A percentile compares a stretch with the other conserved stretches of the same genome.
These are phyloP conservation scores for Melanotaenia nigrans DNA, from an alignment of 2,797 vertebrate genomes.

Conservation along the genomic window DNA sequence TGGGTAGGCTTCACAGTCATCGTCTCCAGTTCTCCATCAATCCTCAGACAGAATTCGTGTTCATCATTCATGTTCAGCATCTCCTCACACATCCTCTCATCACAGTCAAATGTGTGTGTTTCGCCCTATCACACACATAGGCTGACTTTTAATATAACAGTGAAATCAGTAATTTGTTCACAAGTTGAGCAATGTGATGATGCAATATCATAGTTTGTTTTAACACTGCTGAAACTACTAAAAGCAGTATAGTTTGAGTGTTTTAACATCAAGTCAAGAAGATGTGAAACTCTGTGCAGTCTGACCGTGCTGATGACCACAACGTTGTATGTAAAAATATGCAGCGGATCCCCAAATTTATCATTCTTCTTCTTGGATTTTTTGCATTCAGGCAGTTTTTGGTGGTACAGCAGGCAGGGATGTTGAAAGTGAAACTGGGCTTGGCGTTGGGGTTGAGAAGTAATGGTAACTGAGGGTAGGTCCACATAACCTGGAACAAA, in stretches of 20 bases:
- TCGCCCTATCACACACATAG: background rate
- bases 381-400: background rate
- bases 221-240: too few relatives aligned
- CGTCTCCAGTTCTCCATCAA: background rate
- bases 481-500: background rate
- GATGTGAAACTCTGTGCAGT: too few relatives aligned
- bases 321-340: background rate
- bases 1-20: background rate
- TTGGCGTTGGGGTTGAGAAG: background rate
- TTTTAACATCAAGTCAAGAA: too few relatives aligned
- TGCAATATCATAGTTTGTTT: too few relatives aligned
- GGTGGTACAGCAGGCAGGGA: background rate
- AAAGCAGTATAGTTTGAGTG: too few relatives aligned
- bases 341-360: rapidly evolving
- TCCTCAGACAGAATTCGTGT: background rate
- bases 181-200: background rate
- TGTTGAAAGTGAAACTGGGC: background rate
- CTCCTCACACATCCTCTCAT: background rate
- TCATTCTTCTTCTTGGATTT: too few relatives aligned
- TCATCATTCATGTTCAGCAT: background rate
- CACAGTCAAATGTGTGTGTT: rapidly evolving
- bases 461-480: background rate
- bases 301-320: background rate
- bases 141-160: background rate
- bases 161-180: too few relatives aligned